Evolutionary conservation across 2,797 vertebrate genomes (phyloP), one percentile per base, ranked within the genome.

Genomic region (Trichosurus vulpecula): DNA sequence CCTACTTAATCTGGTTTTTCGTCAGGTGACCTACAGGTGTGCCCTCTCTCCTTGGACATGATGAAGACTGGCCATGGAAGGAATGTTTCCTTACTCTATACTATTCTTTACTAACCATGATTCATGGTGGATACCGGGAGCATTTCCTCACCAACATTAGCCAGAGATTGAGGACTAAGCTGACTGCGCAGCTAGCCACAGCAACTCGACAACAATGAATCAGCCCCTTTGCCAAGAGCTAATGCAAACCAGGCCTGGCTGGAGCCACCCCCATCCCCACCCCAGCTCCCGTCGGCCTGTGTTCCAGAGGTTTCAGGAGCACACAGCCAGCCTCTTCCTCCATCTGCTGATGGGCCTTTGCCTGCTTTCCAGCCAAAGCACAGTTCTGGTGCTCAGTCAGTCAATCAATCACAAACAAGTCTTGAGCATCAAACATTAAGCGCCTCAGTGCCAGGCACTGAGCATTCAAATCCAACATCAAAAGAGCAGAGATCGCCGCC

Each of bases 401-500:
- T 61, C 58, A 35, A 4, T 35, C 58, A 35, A 14, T 35, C 31
- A 66, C 58, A 6, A 35, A 66, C 4, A 35, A 66, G 3, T 14
- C 35, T 66, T 16, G 2, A 16, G 58, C 31, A 5, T 3, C 19
- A 22, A 41, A 9, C 22, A 3, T 10, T 25, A 0, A 81, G 66
- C 1, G 8, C 61, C 2, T 14, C 58, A 6, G 31, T n/a, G 35
- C 58, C 35, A 0, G 4, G 31, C 4, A 6, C 35, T 22, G n/a
- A 58, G 0, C 10, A 11, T 30, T 31, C 35, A 74, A 2, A n/a
- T 19, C 0, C 35, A n/a, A n/a, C 35, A 31, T 31, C 31, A 35
- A 8, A 97, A 97, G 97, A 97, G 97, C 97, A 94, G 95, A 94
- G 94, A 95, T 97, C 94, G 41, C 96, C 93, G 96, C 94, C 95